Evolutionary conservation across 2,888 invertebrate genomes (phyloP).

Genomic region (Ichneumon xanthorius): DNA sequence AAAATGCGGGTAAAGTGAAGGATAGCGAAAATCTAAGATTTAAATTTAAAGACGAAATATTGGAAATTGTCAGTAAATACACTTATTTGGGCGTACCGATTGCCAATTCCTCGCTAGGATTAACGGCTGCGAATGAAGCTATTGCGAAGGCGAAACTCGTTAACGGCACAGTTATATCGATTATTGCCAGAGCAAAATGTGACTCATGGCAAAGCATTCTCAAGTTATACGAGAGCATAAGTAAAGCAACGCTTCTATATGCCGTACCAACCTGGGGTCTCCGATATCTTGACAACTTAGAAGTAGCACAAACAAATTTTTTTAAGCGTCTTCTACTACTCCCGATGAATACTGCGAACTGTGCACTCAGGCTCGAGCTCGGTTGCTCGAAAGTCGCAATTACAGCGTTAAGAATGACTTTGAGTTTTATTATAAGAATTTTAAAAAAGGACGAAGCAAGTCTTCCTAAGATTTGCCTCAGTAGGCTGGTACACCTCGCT

Average conservation of each 20-base stretch:
- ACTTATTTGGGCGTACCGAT: constrained; percentile 6
- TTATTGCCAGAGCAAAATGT: constrained; percentile 23
- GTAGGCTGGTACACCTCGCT: not conserved
- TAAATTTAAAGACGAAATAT: not conserved
- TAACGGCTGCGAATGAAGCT: not conserved
- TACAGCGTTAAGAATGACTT: not conserved
- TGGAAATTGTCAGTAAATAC: constrained; percentile 1
- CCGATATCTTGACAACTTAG: constrained; percentile 43
- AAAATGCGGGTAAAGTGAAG: not conserved
- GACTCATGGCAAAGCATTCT: constrained; percentile 37
- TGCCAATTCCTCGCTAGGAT: not conserved
- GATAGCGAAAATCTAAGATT: not conserved
- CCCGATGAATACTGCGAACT: constrained; percentile 13
- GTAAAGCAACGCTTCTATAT: constrained; percentile 19
- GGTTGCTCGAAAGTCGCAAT: constrained; percentile 5
- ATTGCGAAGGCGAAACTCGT: constrained; percentile 16
- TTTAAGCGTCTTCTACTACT: constrained; percentile 42
- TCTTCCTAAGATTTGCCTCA: constrained; percentile 26
- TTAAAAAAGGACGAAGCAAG: constrained; percentile 1
- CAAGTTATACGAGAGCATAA: constrained; percentile 36
- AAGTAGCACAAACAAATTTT: constrained; percentile 44
- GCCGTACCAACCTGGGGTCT: constrained; percentile 30
- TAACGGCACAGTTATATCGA: not conserved
- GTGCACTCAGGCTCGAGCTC: constrained; percentile 24
- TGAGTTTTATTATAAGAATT: constrained; percentile 8